Base-by-base conservation (phyloP, 2,888 invertebrate genomes). In the Polyommatus icarus region DNA sequence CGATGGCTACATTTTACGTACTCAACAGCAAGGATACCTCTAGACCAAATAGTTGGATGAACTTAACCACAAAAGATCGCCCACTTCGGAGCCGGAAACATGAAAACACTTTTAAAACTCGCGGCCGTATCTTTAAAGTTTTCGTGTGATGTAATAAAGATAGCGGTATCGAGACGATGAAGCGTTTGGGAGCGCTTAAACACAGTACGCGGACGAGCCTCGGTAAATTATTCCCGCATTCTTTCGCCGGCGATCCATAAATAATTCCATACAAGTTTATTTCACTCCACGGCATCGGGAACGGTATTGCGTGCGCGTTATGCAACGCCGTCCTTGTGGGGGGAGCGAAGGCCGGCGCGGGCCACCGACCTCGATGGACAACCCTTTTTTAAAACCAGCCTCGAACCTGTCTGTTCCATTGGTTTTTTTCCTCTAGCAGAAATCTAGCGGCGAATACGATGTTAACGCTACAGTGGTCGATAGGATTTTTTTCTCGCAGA, bases 261-360 rank as follows among this genome's bases (percentile, higher is more conserved):
- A 77, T 73, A 77, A 77, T 46, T 71, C 71, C 77, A 50, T 72
- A 73, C 77, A 77, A 59, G 77, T 77, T 72, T 77, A 57, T 78
- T 77, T 61, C 57, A 71, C 79, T 78, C 72, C 75, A 61, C 77
- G 84, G 85, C 84, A 80, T 79, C 80, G 79, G 78, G 83, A 89
- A 91, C 91, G 91, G 91, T 90, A 91, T 87, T 90, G 91, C 91
- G 89, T 90, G 91, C 88, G 82, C 84, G 90, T 93, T 93, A 93
- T 91, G 93, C 91, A 93, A 93, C 87, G 90, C 87, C 92, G 93
- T 92, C 93, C 93, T 93, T 93, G 87, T 90, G 86, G 82, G 79
- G 82, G 87, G 87, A 85, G 83, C 88, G 92, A 92, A 91, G 93
- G 92, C 91, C 92, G 92, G 84, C 80, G 81, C 85, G 86, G 91